Conservation (phyloP, 2,113 vertebrate species). For the Varanus komodoensis region DNA sequence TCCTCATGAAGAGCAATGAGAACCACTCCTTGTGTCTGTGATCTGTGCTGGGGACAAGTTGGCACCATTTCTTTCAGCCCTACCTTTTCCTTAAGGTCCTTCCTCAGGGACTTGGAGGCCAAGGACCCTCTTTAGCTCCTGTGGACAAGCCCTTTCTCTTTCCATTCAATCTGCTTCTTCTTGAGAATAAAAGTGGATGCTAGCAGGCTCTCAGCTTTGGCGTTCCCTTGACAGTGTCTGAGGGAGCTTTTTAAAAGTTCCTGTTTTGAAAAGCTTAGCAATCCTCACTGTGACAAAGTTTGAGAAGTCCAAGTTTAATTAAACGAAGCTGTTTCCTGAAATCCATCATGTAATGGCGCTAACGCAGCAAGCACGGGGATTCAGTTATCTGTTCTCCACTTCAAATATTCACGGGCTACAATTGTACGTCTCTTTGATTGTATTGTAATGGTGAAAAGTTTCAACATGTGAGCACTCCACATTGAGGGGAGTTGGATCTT, state of each 20-base stretch:
- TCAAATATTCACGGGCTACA: constrained; percentile 11
- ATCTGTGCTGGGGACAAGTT: neutral
- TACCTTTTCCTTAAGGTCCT: neutral
- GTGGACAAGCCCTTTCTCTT: neutral
- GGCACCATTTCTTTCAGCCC: neutral
- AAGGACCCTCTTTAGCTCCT: neutral
- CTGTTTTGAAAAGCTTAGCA: neutral
- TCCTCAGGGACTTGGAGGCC: neutral
- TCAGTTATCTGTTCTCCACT: constrained; percentile 19
- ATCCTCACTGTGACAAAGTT: constrained; percentile 3
- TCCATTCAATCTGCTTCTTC: constrained; percentile 3
- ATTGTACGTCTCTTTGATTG: constrained; percentile 28
- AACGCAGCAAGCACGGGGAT: constrained; percentile 15
- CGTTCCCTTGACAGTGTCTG: constrained; percentile 10
- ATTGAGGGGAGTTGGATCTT: constrained; percentile 16
- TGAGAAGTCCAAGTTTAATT: constrained; percentile 32
- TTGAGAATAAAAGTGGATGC: neutral
- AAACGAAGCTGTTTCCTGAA: neutral
- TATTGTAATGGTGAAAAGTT: constrained; percentile 4
- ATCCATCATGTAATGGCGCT: neutral
- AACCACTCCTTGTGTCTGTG: neutral
- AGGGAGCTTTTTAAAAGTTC: neutral
- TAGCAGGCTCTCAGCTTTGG: neutral
- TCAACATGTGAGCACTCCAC: constrained; percentile 14
- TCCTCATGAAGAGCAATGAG: neutral